Base-by-base conservation (phyloP, 2,113 vertebrate species). In the Chitala chitala region DNA sequence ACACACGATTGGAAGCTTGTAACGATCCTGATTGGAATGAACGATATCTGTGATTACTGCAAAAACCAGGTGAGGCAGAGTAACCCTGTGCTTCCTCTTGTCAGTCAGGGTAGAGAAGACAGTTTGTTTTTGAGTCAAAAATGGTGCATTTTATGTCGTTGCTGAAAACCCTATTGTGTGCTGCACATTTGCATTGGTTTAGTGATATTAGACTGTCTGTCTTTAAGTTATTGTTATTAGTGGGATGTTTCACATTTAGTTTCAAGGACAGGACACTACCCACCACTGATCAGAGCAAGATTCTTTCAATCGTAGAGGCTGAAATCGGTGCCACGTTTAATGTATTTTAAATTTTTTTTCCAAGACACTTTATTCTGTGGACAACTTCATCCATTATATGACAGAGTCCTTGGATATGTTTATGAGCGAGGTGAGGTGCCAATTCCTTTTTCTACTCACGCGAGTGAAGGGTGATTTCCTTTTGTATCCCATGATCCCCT, bases 1-100 rank as follows among this genome's bases (percentile, higher is more conserved):
- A 79, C 86, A 58, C 74, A 91, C 54, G 92, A 93, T 82, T 93
- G 91, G 91, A 92, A 93, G 81, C 86, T 92, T 51, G 48, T 92
- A 80, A 92, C 92, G 9, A 83, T 93, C 72, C 87, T 92, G 55
- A 92, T 92, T 68, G 92, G 91, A 74, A 88, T 89, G 87, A 92
- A 92, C 68, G 92, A 93, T 78, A 88, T 93, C 78, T 93, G 91
- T 68, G 89, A 92, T 80, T 89, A 91, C 82, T 93, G 91, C 82
- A 92, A 92, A 83, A 86, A 93, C 75, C 91, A 68, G 64, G 64
- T 68, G 5, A 48, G 24, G 17, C 38, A 36, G 20, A n/a, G 31
- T 15, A 15, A 2, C n/a, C 33, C 36, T 63, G n/a, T 22, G 44
- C 7, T 8, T 7, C 22, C 6, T 63, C 15, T n/a, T 38, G 1